These are phyloP conservation scores for Tachycineta bicolor DNA, from an alignment of 2,113 vertebrate species.

Conservation along the genomic window DNA sequence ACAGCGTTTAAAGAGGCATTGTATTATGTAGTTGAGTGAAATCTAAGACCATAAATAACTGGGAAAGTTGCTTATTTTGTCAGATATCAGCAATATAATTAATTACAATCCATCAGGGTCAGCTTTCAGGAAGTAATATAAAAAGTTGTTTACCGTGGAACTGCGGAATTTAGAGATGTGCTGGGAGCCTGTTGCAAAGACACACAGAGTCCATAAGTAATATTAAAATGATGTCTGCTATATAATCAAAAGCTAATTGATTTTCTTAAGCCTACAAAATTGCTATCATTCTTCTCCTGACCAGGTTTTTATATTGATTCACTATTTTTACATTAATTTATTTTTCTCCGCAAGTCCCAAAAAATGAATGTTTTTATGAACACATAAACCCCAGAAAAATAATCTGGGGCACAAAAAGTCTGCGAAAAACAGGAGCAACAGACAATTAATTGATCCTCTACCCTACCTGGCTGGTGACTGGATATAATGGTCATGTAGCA, in stretches of 20 bases:
- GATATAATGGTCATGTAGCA: not conserved
- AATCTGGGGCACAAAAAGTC: not conserved
- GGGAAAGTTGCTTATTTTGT: constrained; percentile 44
- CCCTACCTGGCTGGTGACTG: not conserved
- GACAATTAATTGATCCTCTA: not conserved
- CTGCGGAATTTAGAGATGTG: not conserved
- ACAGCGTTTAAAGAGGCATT: constrained; percentile 50
- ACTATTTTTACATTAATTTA: not conserved
- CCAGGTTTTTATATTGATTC: not conserved
- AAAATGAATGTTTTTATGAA: not conserved
- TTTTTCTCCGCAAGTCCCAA: not conserved
- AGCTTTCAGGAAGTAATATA: not conserved
- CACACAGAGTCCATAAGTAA: not conserved
- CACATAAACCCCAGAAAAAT: not conserved
- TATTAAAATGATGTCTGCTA: not conserved
- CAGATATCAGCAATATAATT: constrained; percentile 53
- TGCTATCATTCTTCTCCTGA: not conserved
- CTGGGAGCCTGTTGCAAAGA: not conserved
- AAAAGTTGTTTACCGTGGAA: not conserved
- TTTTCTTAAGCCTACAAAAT: not conserved
- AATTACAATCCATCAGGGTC: constrained; percentile 35
- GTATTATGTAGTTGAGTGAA: constrained; percentile 47
- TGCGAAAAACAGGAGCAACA: not conserved
- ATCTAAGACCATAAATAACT: constrained; percentile 58
- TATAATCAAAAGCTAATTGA: not conserved